Evolutionary conservation across 2,113 vertebrate species (phyloP), one percentile per base, ranked within the genome.

Genomic region (Dendrocopos noguchii): DNA sequence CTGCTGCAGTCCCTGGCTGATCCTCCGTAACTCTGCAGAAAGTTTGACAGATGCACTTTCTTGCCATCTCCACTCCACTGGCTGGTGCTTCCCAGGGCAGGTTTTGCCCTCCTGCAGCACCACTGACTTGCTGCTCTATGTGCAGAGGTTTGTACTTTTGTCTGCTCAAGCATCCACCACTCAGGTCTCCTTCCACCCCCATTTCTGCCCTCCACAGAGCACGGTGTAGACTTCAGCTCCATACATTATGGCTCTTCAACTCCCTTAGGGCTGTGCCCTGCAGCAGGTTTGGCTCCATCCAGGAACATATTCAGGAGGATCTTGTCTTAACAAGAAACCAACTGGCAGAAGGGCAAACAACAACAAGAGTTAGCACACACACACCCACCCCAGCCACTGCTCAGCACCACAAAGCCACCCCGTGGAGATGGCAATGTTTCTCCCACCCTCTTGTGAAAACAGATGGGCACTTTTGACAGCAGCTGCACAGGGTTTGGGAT

Each of bases 81-180:
- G 52, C 52, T 5, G 2, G 31, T 33, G 46, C 52, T 52, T 16
- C 1, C 4, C 3, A 1, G 60, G 36, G n/a, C 25, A 67, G 47
- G 14, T 33, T 65, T 66, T 3, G 1, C 25, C 8, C 22, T 34
- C 64, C 10, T 16, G 36, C 74, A 15, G 8, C 78, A 8, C 60
- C 2, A 0, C 36, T 3, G 68, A 7, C 15, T 11, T 20, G 44
- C 67, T 53, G 34, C 84, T 65, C 36, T 15, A 0, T 3, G 47
- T 11, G 6, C 1, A 56, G 52, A 6, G 36, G 31, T 76, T 77
- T 34, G 34, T 10, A 3, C 5, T 0, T 0, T 18, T 0, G 4
- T 19, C 60, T 5, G 50, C 57, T 47, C 2, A 0, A 28, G 44
- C 53, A 22, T 10, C 63, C 2, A 0, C 55, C 8, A 0, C 7